Conservation (phyloP, 2,113 vertebrate species). For the human (Homo sapiens) region GRCh38 chr1:99475501-99476000, state of each 20-base stretch:
- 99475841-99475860: neutral
- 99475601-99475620: neutral
- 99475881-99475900: neutral
- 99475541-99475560: neutral
- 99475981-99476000: neutral
- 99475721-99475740: neutral
- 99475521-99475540: neutral
- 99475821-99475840: neutral
- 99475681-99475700: neutral
- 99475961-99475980: neutral
- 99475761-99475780: neutral
- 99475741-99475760: neutral
- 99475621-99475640: neutral
- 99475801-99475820: neutral
- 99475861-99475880: neutral
- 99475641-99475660: neutral
- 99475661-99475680: neutral
- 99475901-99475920: neutral
- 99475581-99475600: neutral
- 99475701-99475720: neutral
- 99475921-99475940: neutral
- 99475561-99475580: neutral
- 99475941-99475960: neutral
- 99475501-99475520: neutral
- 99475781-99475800: slow-evolving; percentile 16